Conservation (phyloP, 2,888 invertebrate species). For the Drosophila multiciliata region DNA sequence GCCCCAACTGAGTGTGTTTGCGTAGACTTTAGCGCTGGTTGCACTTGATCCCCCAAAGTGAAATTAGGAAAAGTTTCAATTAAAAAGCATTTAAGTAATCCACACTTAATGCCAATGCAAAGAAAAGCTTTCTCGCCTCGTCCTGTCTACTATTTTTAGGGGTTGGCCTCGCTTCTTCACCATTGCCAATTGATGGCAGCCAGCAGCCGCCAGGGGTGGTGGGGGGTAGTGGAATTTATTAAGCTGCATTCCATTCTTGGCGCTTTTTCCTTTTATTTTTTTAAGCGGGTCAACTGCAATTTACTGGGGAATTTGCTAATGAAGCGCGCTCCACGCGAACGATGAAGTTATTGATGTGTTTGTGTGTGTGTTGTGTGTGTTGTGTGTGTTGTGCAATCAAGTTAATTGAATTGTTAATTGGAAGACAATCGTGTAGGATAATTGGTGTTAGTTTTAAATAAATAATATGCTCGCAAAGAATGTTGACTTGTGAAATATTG, state of each 20-base stretch:
- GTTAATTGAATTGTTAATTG: constrained; percentile 75
- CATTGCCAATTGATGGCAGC: constrained; percentile 60
- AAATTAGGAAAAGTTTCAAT: constrained; percentile 82
- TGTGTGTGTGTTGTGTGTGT: constrained; percentile 1
- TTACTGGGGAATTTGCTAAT: constrained; percentile 68
- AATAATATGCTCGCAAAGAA: constrained; percentile 10
- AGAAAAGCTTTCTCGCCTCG: constrained; percentile 52
- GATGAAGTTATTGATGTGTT: constrained; percentile 17
- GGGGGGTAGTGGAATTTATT: constrained; percentile 3
- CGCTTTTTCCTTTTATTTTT: constrained; percentile 17
- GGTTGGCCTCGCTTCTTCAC: constrained; percentile 39
- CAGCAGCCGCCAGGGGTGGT: neutral
- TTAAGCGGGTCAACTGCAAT: constrained; percentile 72
- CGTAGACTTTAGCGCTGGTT: constrained; percentile 65
- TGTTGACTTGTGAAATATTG: constrained; percentile 4
- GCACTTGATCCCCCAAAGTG: constrained; percentile 80
- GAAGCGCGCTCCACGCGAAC: constrained; percentile 56
- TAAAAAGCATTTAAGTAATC: constrained; percentile 84
- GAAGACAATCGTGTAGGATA: constrained; percentile 57
- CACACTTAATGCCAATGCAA: constrained; percentile 73
- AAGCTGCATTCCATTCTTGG: constrained; percentile 31
- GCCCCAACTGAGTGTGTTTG: constrained; percentile 50
- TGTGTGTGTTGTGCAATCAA: constrained; percentile 65
- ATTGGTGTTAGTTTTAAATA: constrained; percentile 53
- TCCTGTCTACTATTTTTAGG: constrained; percentile 29